Base-by-base conservation (phyloP, 2,113 vertebrate genomes). In the Psittacara wagleri region DNA sequence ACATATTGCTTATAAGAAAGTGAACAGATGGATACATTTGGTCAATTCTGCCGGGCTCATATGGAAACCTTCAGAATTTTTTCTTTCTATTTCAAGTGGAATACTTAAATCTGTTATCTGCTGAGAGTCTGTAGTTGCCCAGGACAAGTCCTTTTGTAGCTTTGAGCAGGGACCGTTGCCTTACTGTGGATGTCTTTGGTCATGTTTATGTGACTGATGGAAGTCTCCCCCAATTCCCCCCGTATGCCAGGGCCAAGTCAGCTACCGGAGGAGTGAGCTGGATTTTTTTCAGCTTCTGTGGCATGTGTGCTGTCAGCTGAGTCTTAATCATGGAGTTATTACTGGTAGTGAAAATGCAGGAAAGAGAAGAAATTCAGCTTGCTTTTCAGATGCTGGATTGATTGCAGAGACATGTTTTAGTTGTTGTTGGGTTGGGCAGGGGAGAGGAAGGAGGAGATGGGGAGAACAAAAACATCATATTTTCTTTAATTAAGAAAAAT, bases 1-100 rank as follows among this genome's bases (percentile, higher is more conserved):
- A 83, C 92, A 95, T 96, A 95, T 96, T 97, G 92, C 93, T 93
- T 94, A 94, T 82, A 91, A 70, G 93, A 91, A 95, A 91, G 88
- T 35, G 39, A 97, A 96, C 91, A 94, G 97, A 97, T 97, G 96
- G 95, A 91, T 91, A 43, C 66, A 52, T 96, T 94, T 93, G 94
- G 96, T 97, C 95, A 97, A 80, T 96, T 97, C 95, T 96, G 46
- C 90, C 2, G 73, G 79, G 88, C 96, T 95, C 76, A 94, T 89
- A 90, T 77, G 76, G 94, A 96, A 97, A 94, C 91, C 78, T 95
- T 97, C 93, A 96, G 93, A 88, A 86, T 90, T 95, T 92, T 94
- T 87, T 82, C 81, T 91, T 83, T 88, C 90, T 90, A 48, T 97
- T 96, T 95, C 79, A 62, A 95, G 95, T 92, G 70, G 74, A 94